Conservation (phyloP, 2,113 vertebrate genomes). For the Tretioscincus oriximinensis region DNA sequence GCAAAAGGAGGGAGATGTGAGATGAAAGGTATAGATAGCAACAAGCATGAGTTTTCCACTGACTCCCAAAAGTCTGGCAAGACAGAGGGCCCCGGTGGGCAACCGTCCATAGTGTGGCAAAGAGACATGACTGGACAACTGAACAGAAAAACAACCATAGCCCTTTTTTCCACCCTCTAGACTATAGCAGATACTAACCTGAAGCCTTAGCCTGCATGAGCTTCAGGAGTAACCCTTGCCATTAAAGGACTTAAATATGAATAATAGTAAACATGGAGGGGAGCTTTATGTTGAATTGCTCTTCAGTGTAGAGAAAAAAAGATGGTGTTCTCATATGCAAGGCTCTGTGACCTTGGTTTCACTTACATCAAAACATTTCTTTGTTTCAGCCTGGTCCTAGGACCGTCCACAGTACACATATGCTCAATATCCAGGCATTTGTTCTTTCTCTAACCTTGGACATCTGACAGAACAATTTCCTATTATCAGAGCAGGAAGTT, state of each 20-base stretch:
- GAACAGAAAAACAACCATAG: too few species aligned
- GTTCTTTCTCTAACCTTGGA: not conserved
- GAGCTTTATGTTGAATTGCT: not conserved
- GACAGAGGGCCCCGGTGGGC: too few species aligned
- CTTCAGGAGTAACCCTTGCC: not conserved
- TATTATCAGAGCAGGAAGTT: not conserved
- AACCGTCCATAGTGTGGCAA: too few species aligned
- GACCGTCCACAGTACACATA: not conserved
- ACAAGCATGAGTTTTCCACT: too few species aligned
- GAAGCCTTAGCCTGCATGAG: too few species aligned
- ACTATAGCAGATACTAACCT: too few species aligned
- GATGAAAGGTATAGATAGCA: too few species aligned
- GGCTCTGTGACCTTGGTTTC: not conserved
- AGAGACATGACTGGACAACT: too few species aligned
- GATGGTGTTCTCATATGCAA: not conserved
- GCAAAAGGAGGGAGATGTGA: too few species aligned
- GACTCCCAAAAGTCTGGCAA: too few species aligned
- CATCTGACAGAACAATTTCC: slow-evolving; percentile 9
- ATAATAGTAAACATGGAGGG: too few species aligned
- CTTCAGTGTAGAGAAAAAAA: not conserved
- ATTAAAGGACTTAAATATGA: not conserved
- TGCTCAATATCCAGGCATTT: not conserved
- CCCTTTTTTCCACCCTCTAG: too few species aligned
- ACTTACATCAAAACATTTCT: not conserved
- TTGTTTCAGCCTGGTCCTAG: not conserved